Evolutionary conservation across 2,888 invertebrate genomes (phyloP).

Genomic region (Drosophila pullipes): DNA sequence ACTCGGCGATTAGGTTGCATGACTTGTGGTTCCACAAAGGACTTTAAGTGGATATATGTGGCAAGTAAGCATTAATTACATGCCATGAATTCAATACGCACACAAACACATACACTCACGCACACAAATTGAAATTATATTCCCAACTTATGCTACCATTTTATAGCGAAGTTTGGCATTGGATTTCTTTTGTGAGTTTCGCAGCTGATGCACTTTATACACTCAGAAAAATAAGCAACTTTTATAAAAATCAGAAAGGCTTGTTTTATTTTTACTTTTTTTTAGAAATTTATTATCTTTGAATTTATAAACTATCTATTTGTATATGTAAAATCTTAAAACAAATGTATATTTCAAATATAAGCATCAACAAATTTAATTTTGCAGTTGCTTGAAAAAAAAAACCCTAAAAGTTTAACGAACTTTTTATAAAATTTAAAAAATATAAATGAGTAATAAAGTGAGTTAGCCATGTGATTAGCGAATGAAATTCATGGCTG

Average conservation of each 20-base stretch:
- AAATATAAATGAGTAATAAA: not conserved
- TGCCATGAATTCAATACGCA: constrained; percentile 24
- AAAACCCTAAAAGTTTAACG: too few species aligned
- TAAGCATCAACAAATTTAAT: too few species aligned
- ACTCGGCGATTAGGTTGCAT: constrained; percentile 59
- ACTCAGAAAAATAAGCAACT: not conserved
- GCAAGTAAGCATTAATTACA: constrained; percentile 55
- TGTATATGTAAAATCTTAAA: too few species aligned
- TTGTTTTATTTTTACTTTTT: too few species aligned
- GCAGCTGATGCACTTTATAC: constrained; percentile 20
- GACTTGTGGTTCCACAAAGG: constrained; percentile 34
- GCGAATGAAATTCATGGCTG: too few species aligned
- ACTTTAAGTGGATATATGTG: constrained; percentile 27
- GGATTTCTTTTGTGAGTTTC: constrained; percentile 6
- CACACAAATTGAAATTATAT: constrained; percentile 5
- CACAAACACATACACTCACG: not conserved
- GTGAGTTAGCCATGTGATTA: not conserved
- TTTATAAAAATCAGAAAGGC: not conserved
- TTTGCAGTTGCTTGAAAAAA: too few species aligned
- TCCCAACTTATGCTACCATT: constrained; percentile 26
- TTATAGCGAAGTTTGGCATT: constrained; percentile 3
- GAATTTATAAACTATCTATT: not conserved
- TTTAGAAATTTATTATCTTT: not conserved
- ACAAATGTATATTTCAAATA: too few species aligned
- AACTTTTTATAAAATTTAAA: too few species aligned